These are phyloP conservation scores for Sebastes taczanowskii DNA, from an alignment of 2,797 vertebrate species.

Conservation along the genomic window DNA sequence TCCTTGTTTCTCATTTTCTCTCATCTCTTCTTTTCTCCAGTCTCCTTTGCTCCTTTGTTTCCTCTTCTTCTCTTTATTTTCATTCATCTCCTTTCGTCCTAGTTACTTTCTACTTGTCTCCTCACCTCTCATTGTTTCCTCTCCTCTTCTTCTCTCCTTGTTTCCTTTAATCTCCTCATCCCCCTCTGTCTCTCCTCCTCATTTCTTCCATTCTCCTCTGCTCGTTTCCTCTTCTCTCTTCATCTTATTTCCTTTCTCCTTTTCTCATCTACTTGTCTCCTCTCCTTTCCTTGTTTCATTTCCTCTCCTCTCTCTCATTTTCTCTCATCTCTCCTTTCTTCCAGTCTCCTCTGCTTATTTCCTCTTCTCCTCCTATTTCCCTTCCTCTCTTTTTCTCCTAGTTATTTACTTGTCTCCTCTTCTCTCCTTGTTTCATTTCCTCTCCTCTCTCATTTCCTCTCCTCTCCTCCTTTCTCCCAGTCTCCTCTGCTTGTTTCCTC, in stretches of 20 bases:
- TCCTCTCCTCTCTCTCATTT: not conserved
- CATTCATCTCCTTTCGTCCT: not conserved
- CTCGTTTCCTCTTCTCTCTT: not conserved
- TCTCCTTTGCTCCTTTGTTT: not conserved
- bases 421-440: too few species aligned
- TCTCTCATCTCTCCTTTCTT: too few species aligned
- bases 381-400: not conserved
- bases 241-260: too few species aligned
- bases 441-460: too few species aligned
- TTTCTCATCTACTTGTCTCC: not conserved
- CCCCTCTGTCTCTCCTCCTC: not conserved
- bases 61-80: not conserved
- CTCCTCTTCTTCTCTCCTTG: not conserved
- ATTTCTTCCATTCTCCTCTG: too few species aligned
- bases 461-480: not conserved
- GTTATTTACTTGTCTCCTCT: not conserved
- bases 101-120: not conserved
- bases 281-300: not conserved
- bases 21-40: not conserved
- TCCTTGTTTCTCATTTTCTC: not conserved
- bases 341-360: too few species aligned
- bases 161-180: not conserved
- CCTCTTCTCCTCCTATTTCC: too few species aligned
- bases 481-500: not conserved
- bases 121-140: not conserved